These are phyloP conservation scores for Myripristis jacobus DNA, from an alignment of 2,797 vertebrate genomes.

Conservation along the genomic window DNA sequence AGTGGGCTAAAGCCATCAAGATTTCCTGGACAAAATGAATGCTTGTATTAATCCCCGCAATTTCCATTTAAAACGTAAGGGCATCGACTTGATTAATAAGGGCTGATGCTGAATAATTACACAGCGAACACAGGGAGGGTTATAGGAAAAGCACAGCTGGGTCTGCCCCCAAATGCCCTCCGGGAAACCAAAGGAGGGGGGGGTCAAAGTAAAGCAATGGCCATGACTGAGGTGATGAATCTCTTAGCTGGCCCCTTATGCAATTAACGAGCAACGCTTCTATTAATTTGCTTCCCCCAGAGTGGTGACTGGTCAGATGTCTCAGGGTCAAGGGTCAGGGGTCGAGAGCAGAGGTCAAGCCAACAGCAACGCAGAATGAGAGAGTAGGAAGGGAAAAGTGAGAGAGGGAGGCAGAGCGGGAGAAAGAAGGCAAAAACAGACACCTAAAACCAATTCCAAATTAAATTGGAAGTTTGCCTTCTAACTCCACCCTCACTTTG, in stretches of 20 bases:
- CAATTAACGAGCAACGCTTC: slow-evolving; percentile 98
- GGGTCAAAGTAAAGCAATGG: slow-evolving; percentile 99
- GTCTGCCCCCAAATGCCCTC: slow-evolving; percentile 92
- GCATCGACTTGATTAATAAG: slow-evolving; percentile 99
- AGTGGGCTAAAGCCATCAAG: slow-evolving; percentile 98
- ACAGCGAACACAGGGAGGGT: slow-evolving; percentile 88
- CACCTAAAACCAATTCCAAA: slow-evolving; percentile 81
- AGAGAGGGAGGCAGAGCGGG: slow-evolving; percentile 36
- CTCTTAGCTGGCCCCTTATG: slow-evolving; percentile 96
- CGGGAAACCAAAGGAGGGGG: slow-evolving; percentile 85
- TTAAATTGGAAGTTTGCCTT: slow-evolving; percentile 72
- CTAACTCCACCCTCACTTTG: neutral
- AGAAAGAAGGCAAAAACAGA: slow-evolving; percentile 33
- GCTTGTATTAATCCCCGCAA: slow-evolving; percentile 99
- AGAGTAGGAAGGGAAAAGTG: slow-evolving; percentile 25
- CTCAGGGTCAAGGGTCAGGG: slow-evolving; percentile 95
- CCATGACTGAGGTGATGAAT: slow-evolving; percentile 99
- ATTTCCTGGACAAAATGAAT: slow-evolving; percentile 99
- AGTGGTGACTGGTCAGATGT: slow-evolving; percentile 99
- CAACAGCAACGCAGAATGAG: slow-evolving; percentile 81
- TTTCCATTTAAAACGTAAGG: slow-evolving; percentile 99
- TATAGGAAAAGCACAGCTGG: slow-evolving; percentile 98
- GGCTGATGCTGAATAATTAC: slow-evolving; percentile 99
- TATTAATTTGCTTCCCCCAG: slow-evolving; percentile 98
- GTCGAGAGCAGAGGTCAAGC: slow-evolving; percentile 94